Conservation (phyloP, 1,140 invertebrate species). For the Aphis gossypii region DNA sequence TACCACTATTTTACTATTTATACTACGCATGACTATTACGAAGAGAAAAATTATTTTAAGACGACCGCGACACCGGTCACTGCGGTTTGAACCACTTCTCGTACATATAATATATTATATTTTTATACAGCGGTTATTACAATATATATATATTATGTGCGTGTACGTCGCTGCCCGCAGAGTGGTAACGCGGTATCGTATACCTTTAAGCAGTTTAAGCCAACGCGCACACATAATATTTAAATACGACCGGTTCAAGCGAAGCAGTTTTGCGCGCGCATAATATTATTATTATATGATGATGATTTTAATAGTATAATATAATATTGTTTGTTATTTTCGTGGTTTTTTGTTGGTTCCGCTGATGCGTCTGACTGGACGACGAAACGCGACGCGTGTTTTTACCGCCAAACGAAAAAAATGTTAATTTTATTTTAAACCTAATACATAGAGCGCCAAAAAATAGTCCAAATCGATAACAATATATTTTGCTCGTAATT, state of each 20-base stretch:
- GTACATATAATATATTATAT: background rate
- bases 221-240: background rate
- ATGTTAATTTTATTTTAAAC: background rate
- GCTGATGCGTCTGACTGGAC: background rate
- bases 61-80: background rate
- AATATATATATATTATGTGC: background rate
- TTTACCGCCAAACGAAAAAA: background rate
- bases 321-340: background rate
- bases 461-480: background rate
- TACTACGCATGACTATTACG: no score
- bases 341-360: background rate
- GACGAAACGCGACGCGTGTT: background rate
- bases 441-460: background rate
- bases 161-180: background rate
- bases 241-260: background rate
- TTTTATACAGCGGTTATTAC: background rate
- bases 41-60: background rate
- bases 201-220: background rate
- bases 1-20: background rate
- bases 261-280: background rate
- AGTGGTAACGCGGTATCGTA: background rate
- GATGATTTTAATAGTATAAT: background rate
- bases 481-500: no score
- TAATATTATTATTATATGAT: background rate
- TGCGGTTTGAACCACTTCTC: slow-evolving; percentile 22